Evolutionary conservation across 2,888 invertebrate genomes (phyloP).

Genomic region (Tenthredo notha): DNA sequence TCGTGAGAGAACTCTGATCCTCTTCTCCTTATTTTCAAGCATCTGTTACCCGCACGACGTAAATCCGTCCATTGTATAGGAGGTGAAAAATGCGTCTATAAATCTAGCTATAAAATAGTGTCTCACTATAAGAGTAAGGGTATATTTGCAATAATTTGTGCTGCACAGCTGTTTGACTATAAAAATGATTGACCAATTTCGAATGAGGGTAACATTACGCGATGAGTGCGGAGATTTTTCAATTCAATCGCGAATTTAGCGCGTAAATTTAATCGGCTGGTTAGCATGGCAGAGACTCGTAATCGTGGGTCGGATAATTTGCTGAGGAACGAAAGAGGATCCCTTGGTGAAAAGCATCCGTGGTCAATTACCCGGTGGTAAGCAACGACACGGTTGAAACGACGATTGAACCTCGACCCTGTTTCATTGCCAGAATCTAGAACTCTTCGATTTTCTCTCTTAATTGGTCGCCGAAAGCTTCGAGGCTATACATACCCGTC

Average conservation of each 20-base stretch:
- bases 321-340: conserved; percentile 11
- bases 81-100: not conserved
- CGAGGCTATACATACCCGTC: not conserved
- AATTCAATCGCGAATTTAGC: not conserved
- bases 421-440: conserved; percentile 28
- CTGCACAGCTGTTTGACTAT: not conserved
- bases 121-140: not conserved
- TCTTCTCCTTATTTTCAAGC: not conserved
- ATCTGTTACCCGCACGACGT: not conserved
- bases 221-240: not conserved
- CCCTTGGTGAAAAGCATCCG: conserved; percentile 4
- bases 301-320: conserved; percentile 18
- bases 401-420: conserved; percentile 21
- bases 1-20: not conserved
- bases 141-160: not conserved
- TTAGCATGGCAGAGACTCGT: not conserved
- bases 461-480: conserved; percentile 33
- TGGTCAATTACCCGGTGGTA: conserved; percentile 42
- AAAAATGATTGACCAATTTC: not conserved
- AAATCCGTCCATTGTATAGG: not conserved
- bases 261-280: conserved; percentile 15
- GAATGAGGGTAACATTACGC: not conserved
- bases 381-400: conserved; percentile 26
- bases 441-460: conserved; percentile 31
- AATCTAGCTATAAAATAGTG: not conserved